Conservation (phyloP, 2,888 invertebrate species). For the Augiades crinisus region DNA sequence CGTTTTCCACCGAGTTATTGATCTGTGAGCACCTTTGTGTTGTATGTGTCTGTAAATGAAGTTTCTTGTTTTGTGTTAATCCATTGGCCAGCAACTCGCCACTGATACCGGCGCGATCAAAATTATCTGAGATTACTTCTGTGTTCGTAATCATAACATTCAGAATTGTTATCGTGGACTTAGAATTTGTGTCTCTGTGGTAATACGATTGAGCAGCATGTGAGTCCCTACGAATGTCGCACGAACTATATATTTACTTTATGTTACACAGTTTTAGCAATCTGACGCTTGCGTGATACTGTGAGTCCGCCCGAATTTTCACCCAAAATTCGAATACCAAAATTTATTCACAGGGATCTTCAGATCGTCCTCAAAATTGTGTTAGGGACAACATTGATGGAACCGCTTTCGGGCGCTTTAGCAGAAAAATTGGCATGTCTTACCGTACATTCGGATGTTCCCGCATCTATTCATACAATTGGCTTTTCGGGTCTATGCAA, state of each 20-base stretch:
- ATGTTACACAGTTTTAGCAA: slow-evolving; percentile 9
- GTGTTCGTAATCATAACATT: not conserved
- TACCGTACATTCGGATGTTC: too few species aligned
- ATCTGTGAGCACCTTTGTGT: slow-evolving; percentile 18
- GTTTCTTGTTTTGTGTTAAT: not conserved
- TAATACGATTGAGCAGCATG: slow-evolving; percentile 11
- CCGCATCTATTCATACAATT: not conserved
- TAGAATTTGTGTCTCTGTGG: slow-evolving; percentile 15
- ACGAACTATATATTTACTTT: slow-evolving; percentile 8
- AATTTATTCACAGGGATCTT: not conserved
- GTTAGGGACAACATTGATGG: not conserved
- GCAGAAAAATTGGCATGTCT: slow-evolving; percentile 4
- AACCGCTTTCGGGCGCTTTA: not conserved
- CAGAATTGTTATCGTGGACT: slow-evolving; percentile 7
- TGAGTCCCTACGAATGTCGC: slow-evolving; percentile 14
- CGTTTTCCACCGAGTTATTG: slow-evolving; percentile 8
- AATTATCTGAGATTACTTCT: slow-evolving; percentile 1
- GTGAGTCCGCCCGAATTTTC: slow-evolving; percentile 20
- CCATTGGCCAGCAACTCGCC: not conserved
- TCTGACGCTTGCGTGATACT: slow-evolving; percentile 10
- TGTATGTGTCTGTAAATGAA: slow-evolving; percentile 7
- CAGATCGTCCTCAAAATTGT: slow-evolving; percentile 12
- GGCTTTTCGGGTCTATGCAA: slow-evolving; percentile 1
- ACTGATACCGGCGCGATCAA: not conserved
- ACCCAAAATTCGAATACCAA: not conserved